Base-by-base conservation (phyloP, 2,113 vertebrate genomes). In the Pseudorhombus dupliciocellatus region DNA sequence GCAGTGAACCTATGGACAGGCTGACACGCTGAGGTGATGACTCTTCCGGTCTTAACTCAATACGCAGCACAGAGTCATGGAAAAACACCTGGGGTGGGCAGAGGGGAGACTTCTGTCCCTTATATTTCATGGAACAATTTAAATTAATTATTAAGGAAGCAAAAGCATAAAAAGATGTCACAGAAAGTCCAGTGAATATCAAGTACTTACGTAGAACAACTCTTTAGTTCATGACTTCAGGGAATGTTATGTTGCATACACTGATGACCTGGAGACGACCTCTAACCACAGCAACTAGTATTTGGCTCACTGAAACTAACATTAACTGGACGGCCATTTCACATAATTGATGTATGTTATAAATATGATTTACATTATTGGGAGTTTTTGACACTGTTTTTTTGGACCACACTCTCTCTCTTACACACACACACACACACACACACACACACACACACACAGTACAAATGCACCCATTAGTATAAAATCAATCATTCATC, bases 401-500 rank as follows among this genome's bases (percentile, higher is more conserved):
- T n/a, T n/a, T 37, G 11, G 34, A 31, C 30, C 30, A 30, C 5
- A 30, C 34, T 3, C 34, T 11, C 34, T 37, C 34, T 37, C 31
- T 34, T 20, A n/a, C 46, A n/a, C 1, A 7, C 40, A 62, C 31
- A 65, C 26, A 54, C 57, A 60, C 69, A 60, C 65, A 60, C 59
- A 61, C 57, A 20, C 54, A 61, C 71, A 66, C 72, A 60, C 59
- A 48, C 50, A 21, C 54, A 54, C 66, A 70, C 61, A 61, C 57
- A 68, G 26, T 18, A 81, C 76, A 86, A 83, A 80, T 77, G 50
- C 61, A 78, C 51, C 84, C 85, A 86, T 84, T 85, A 85, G 61
- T 82, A 75, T 64, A 52, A 73, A 84, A 90, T 91, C 89, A 87
- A 90, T 91, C 73, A 81, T 85, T 84, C 50, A 90, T 91, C 73